Evolutionary conservation across 2,888 invertebrate genomes (phyloP).

Genomic region (Parascotia fuliginaria): DNA sequence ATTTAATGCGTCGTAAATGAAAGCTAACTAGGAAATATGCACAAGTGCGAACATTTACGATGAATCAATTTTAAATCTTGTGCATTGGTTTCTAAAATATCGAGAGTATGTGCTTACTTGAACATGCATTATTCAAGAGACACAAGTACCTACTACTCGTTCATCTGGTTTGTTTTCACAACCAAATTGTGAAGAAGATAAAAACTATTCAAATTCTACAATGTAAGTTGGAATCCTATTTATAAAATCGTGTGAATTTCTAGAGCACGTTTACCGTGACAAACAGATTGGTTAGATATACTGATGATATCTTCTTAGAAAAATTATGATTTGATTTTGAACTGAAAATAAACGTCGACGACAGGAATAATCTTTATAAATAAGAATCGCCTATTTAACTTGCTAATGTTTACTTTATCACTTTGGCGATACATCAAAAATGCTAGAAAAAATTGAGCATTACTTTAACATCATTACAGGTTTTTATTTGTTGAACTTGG

Average conservation of each 20-base stretch:
- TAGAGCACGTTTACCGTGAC: constrained; percentile 42
- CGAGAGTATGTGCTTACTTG: background rate
- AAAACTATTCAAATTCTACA: constrained; percentile 15
- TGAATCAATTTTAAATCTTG: background rate
- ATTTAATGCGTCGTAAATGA: constrained; percentile 22
- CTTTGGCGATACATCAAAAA: background rate
- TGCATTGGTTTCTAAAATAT: background rate
- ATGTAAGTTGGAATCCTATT: constrained; percentile 21
- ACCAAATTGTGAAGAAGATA: constrained; percentile 2
- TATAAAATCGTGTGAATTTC: constrained; percentile 40
- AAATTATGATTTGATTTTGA: constrained; percentile 23
- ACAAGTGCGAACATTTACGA: too few relatives aligned
- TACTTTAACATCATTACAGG: background rate
- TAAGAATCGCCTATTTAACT: constrained; percentile 18
- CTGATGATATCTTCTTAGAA: constrained; percentile 24
- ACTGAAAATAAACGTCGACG: constrained; percentile 22
- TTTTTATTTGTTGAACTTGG: background rate
- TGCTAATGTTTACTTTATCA: background rate
- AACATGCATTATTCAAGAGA: constrained; percentile 1
- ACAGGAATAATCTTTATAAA: constrained; percentile 17
- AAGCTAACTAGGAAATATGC: background rate
- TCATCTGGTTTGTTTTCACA: constrained; percentile 1
- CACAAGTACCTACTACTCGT: too few relatives aligned
- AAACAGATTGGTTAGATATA: constrained; percentile 38
- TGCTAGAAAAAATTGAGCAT: background rate